Percentiles rank a stretch among this genome's conserved stretches.
These are phyloP conservation scores for Perizoma affinitatum DNA, from an alignment of 2,888 invertebrate genomes.

Conservation along the genomic window DNA sequence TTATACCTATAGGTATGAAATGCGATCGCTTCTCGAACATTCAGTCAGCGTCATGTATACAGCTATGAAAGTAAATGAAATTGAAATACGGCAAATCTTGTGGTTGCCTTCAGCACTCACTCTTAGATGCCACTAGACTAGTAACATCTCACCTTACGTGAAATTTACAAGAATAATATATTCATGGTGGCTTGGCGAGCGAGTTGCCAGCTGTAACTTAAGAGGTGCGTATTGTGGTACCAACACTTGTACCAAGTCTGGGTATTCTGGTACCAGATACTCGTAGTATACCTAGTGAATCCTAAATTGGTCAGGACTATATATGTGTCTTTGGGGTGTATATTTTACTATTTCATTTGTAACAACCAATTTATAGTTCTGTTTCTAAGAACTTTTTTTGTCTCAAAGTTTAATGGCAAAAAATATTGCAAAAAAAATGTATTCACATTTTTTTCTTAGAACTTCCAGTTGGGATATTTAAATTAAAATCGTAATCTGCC, in stretches of 20 bases:
- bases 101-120: slow-evolving; percentile 67
- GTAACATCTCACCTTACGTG: slow-evolving; percentile 65
- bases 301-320: too few species aligned
- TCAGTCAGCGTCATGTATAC: slow-evolving; percentile 47
- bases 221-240: too few species aligned
- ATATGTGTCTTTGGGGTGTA: too few species aligned
- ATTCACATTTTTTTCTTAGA: too few species aligned
- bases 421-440: too few species aligned
- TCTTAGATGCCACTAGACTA: slow-evolving; percentile 79
- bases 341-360: too few species aligned
- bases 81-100: slow-evolving; percentile 77
- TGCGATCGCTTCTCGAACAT: slow-evolving; percentile 61
- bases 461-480: slow-evolving; percentile 29
- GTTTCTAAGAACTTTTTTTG: too few species aligned
- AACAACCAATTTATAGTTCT: too few species aligned
- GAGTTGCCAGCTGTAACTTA: too few species aligned
- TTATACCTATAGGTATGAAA: slow-evolving; percentile 51
- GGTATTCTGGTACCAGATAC: slow-evolving; percentile 32
- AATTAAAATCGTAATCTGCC: slow-evolving; percentile 47
- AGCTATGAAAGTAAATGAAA: slow-evolving; percentile 67
- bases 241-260: slow-evolving; percentile 36
- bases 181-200: slow-evolving; percentile 32
- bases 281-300: too few species aligned
- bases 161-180: slow-evolving; percentile 58
- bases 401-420: too few species aligned